Conservation (phyloP, 2,888 invertebrate genomes). For the Drymonia ruficornis region DNA sequence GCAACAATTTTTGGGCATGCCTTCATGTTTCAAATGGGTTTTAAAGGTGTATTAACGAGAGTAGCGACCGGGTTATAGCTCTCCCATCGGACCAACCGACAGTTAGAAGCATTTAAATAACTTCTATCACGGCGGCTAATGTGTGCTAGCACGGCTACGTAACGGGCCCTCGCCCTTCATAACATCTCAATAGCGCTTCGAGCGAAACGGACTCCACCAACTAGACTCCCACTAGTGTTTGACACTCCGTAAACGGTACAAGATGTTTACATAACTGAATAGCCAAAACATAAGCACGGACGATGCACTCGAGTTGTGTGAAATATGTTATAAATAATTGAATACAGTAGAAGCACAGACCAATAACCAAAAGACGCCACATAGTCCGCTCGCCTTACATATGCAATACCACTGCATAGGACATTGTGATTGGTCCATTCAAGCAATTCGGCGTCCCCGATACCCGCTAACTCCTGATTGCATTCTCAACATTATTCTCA, state of each 20-base stretch:
- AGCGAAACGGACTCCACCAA: constrained; percentile 36
- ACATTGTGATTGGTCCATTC: too few relatives aligned
- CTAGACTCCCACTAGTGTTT: constrained; percentile 46
- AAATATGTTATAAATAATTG: neutral
- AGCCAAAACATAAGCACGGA: constrained; percentile 46
- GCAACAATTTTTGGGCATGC: neutral
- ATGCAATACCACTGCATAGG: too few relatives aligned
- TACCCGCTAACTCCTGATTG: too few relatives aligned
- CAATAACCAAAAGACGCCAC: too few relatives aligned
- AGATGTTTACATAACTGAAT: constrained; percentile 62
- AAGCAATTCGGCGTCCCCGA: too few relatives aligned
- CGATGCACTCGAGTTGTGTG: constrained; percentile 15
- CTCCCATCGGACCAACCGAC: constrained; percentile 58
- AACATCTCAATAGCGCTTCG: constrained; percentile 43
- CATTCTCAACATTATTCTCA: too few relatives aligned
- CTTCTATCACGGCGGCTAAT: constrained; percentile 69
- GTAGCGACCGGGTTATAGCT: constrained; percentile 63
- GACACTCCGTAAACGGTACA: constrained; percentile 52
- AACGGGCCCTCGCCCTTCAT: constrained; percentile 76
- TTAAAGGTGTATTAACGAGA: constrained; percentile 39
- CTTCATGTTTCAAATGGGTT: neutral
- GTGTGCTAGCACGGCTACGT: constrained; percentile 53
- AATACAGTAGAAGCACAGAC: too few relatives aligned
- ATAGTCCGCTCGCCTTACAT: too few relatives aligned
- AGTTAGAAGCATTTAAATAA: constrained; percentile 77